phyloP scores from a whole-genome alignment of 2,888 invertebrate genomes.

The Synergus itoensis region DNA sequence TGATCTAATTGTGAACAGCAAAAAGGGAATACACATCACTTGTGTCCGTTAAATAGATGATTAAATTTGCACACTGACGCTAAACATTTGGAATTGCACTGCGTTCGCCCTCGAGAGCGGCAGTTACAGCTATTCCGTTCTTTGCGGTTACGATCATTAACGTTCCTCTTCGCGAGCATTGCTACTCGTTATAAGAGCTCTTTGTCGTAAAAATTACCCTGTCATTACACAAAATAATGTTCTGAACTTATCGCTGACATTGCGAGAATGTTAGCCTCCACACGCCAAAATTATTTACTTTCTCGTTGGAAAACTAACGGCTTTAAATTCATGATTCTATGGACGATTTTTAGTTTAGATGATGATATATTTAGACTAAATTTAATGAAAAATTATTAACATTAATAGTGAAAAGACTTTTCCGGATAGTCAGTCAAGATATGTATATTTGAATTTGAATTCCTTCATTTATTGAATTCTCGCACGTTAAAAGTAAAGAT shows the following conservation, averaged over 20 bases:
- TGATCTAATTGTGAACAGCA: slow-evolving; percentile 44
- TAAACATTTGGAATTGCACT: slow-evolving; percentile 45
- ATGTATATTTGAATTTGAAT: too few relatives aligned
- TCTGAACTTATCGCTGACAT: slow-evolving; percentile 1
- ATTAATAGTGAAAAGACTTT: too few relatives aligned
- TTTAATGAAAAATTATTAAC: neutral
- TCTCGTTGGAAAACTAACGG: neutral
- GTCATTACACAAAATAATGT: slow-evolving; percentile 17
- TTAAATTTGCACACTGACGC: slow-evolving; percentile 63
- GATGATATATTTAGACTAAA: neutral
- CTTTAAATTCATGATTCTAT: neutral
- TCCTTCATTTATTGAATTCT: too few relatives aligned
- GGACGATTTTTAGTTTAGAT: neutral
- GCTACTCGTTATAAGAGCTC: slow-evolving; percentile 17
- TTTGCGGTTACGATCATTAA: slow-evolving; percentile 28
- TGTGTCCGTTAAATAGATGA: slow-evolving; percentile 54
- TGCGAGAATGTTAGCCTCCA: neutral
- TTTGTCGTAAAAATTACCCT: slow-evolving; percentile 35
- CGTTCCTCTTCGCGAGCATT: slow-evolving; percentile 16
- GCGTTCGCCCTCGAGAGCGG: neutral
- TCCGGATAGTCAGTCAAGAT: too few relatives aligned
- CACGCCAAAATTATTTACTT: slow-evolving; percentile 21
- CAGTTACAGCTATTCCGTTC: slow-evolving; percentile 11
- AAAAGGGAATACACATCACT: slow-evolving; percentile 10
- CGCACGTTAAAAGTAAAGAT: too few relatives aligned